Percentiles rank a stretch among this genome's conserved stretches.
These are phyloP conservation scores for Manis crassicaudata DNA, from an alignment of 2,797 vertebrate genomes.

Conservation along the genomic window DNA sequence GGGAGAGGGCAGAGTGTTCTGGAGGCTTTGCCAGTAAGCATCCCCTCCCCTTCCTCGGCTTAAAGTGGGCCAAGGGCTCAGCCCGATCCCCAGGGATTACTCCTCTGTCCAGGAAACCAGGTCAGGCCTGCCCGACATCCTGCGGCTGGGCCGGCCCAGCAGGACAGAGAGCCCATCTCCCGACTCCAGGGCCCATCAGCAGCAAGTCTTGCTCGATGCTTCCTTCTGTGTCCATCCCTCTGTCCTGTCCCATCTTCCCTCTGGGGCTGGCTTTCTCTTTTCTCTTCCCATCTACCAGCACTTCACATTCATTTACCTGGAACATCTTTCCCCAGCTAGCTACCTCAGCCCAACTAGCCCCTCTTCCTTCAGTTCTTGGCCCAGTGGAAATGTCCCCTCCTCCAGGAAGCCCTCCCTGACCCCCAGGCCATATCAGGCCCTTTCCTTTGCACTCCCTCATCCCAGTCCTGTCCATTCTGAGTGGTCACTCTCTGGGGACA, in stretches of 20 bases:
- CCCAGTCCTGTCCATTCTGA: background rate
- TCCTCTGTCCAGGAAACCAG: conserved; percentile 33
- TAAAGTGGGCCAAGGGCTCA: background rate
- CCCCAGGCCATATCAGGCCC: background rate
- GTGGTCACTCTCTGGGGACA: background rate
- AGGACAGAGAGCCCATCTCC: background rate
- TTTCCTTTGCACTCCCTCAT: background rate
- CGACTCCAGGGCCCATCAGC: rapidly evolving
- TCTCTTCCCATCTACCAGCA: rapidly evolving
- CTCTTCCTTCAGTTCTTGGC: background rate
- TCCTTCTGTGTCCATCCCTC: too few species aligned
- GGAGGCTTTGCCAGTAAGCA: rapidly evolving
- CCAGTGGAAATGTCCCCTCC: background rate
- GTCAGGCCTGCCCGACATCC: background rate
- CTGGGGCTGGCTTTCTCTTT: background rate
- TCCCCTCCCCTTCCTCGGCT: background rate
- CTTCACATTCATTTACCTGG: background rate
- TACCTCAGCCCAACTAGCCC: background rate
- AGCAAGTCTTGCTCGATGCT: background rate
- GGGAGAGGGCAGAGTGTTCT: rapidly evolving
- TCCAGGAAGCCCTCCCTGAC: background rate
- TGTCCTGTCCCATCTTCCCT: rapidly evolving
- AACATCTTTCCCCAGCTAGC: background rate
- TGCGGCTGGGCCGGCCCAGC: rapidly evolving
- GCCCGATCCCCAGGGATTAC: conserved; percentile 46